phyloP scores from a whole-genome alignment of 1,140 invertebrate species.

The Panonychus citri region DNA sequence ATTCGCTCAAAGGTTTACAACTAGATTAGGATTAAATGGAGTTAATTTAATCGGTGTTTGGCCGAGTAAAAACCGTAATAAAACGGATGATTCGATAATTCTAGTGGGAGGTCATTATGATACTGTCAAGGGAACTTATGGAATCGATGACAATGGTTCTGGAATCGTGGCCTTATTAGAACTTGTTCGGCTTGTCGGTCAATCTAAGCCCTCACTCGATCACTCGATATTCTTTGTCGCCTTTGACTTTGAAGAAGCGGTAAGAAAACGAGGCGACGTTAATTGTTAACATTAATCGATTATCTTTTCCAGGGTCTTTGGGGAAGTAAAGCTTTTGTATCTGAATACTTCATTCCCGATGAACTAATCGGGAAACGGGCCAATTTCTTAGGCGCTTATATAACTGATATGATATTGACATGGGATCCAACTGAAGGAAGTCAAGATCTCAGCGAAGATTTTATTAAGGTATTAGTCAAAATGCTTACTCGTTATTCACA shows the following conservation, averaged over 20 bases:
- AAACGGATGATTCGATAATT: constrained; percentile 17
- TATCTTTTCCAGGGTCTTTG: not conserved
- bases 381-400: constrained; percentile 21
- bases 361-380: constrained; percentile 7
- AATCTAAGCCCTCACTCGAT: constrained; percentile 18
- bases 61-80: constrained; percentile 18
- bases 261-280: constrained; percentile 13
- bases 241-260: constrained; percentile 19
- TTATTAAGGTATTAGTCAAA: not conserved
- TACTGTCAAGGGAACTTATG: not conserved
- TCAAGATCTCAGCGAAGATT: constrained; percentile 8
- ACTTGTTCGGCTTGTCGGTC: constrained; percentile 19
- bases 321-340: constrained; percentile 22
- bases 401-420: constrained; percentile 25
- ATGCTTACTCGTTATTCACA: too few relatives aligned
- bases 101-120: not conserved
- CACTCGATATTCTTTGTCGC: constrained; percentile 24
- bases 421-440: constrained; percentile 16
- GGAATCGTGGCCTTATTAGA: constrained; percentile 24
- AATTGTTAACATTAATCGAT: not conserved
- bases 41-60: constrained; percentile 23
- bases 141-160: constrained; percentile 25
- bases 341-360: constrained; percentile 21
- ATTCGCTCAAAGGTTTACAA: not conserved
- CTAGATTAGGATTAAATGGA: constrained; percentile 12